phyloP scores from a whole-genome alignment of 2,888 invertebrate genomes.

The Andrena minutula region DNA sequence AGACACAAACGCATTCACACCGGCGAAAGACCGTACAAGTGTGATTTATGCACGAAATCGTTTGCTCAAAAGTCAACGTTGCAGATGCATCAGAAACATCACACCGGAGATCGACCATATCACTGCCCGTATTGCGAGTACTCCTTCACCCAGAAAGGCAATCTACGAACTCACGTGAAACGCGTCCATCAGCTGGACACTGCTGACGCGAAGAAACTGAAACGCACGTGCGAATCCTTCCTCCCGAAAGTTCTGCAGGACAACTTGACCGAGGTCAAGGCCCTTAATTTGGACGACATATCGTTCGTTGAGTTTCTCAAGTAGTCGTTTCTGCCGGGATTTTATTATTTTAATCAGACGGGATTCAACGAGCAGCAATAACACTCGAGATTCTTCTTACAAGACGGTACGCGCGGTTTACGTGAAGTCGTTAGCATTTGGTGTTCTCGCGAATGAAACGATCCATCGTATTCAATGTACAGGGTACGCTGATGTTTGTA shows the following conservation, averaged over 20 bases:
- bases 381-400: slow-evolving; percentile 15
- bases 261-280: slow-evolving; percentile 67
- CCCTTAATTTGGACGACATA: slow-evolving; percentile 78
- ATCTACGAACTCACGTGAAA: slow-evolving; percentile 87
- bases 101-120: slow-evolving; percentile 87
- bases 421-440: background rate
- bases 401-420: background rate
- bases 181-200: slow-evolving; percentile 82
- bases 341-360: background rate
- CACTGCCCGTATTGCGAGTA: slow-evolving; percentile 87
- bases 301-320: slow-evolving; percentile 78
- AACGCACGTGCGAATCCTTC: slow-evolving; percentile 68
- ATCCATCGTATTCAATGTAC: slow-evolving; percentile 9
- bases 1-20: slow-evolving; percentile 87
- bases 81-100: slow-evolving; percentile 87
- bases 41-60: slow-evolving; percentile 86
- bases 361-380: slow-evolving; percentile 21
- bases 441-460: slow-evolving; percentile 1
- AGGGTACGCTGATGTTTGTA: slow-evolving; percentile 36
- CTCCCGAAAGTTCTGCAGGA: slow-evolving; percentile 71
- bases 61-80: slow-evolving; percentile 88
- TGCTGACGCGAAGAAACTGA: slow-evolving; percentile 70
- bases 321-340: slow-evolving; percentile 31
- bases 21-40: slow-evolving; percentile 87
- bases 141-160: slow-evolving; percentile 87